Conservation (phyloP, 2,113 vertebrate genomes). For the Cryptomyrus ogoouensis region DNA sequence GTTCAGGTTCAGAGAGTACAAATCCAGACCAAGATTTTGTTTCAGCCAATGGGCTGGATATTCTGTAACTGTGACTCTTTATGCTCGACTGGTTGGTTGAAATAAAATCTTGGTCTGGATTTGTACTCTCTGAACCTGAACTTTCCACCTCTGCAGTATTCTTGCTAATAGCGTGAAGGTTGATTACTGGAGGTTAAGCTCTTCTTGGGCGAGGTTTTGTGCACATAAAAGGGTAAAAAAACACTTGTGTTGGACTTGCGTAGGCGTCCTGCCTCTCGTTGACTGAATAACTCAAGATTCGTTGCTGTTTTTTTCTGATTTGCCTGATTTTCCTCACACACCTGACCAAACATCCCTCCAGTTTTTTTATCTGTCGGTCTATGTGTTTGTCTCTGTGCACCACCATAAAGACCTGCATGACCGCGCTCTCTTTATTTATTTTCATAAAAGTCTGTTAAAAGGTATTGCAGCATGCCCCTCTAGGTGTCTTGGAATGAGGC, state of each 20-base stretch:
- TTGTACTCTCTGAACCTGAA: background rate
- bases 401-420: background rate
- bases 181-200: background rate
- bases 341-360: background rate
- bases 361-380: conserved; percentile 11
- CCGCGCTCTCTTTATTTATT: background rate
- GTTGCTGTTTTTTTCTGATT: background rate
- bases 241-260: background rate
- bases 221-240: background rate
- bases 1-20: background rate
- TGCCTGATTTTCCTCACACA: background rate
- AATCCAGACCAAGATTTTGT: background rate
- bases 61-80: background rate
- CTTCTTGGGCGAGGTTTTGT: background rate
- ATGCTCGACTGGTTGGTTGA: background rate
- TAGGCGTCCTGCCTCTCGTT: background rate
- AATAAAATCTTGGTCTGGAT: background rate
- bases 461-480: background rate
- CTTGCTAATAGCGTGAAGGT: background rate
- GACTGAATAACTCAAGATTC: background rate
- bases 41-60: background rate
- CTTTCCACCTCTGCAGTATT: background rate
- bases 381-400: conserved; percentile 23
- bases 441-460: background rate
- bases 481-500: background rate